Percentiles rank a stretch among this genome's conserved stretches.
Evolutionary conservation across 1,140 invertebrate genomes (phyloP).

Genomic region (Lordiphosa clarofinis): DNA sequence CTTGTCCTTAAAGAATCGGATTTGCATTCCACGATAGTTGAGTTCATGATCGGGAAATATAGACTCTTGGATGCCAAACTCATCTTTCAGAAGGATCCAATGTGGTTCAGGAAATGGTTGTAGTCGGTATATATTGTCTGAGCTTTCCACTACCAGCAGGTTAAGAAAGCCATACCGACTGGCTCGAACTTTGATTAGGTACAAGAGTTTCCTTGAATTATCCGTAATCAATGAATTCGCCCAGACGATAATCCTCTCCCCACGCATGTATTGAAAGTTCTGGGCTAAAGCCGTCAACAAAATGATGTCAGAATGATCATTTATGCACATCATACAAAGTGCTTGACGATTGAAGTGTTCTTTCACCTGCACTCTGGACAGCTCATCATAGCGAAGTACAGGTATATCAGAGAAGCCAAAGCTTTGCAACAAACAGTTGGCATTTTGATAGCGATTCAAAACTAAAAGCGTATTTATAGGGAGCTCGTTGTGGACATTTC

Average conservation of each 20-base stretch:
- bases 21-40: background rate
- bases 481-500: background rate
- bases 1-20: background rate
- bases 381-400: slow-evolving; percentile 5
- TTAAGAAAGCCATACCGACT: slow-evolving; percentile 1
- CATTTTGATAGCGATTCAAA: background rate
- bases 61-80: too few species aligned
- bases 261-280: slow-evolving; percentile 8
- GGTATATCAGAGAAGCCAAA: slow-evolving; percentile 5
- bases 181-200: background rate
- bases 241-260: slow-evolving; percentile 6
- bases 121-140: background rate
- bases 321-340: slow-evolving; percentile 28
- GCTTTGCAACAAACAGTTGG: slow-evolving; percentile 2
- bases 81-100: background rate
- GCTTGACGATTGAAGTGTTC: background rate
- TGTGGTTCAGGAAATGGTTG: background rate
- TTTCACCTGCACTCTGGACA: background rate
- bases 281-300: slow-evolving; percentile 3
- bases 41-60: background rate
- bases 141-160: slow-evolving; percentile 19
- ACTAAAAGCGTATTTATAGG: slow-evolving; percentile 5
- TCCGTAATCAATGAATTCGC: background rate
- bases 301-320: background rate
- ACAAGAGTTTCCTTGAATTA: background rate